Percentiles rank a stretch among this genome's conserved stretches.
These are phyloP conservation scores for Thermophis baileyi DNA, from an alignment of 2,113 vertebrate species.

Conservation along the genomic window DNA sequence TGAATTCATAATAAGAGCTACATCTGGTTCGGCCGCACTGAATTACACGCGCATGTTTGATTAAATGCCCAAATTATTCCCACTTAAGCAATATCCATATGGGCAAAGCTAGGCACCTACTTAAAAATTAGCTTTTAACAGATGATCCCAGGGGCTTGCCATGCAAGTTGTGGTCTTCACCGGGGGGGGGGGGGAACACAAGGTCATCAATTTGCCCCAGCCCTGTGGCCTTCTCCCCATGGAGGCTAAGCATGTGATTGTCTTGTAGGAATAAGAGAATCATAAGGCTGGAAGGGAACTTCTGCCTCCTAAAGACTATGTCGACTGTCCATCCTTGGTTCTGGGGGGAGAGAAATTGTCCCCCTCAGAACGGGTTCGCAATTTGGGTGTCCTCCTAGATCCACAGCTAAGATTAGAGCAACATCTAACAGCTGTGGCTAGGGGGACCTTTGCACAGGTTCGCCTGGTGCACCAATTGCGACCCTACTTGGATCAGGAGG, in stretches of 20 bases:
- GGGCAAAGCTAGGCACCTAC: constrained; percentile 56
- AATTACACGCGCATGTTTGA: constrained; percentile 52
- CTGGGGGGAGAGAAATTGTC: too few species aligned
- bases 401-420: too few species aligned
- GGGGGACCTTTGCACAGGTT: too few species aligned
- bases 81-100: constrained; percentile 61
- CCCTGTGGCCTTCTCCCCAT: constrained; percentile 33
- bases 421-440: too few species aligned
- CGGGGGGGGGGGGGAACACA: constrained; percentile 42
- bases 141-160: constrained; percentile 56
- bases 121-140: constrained; percentile 63
- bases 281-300: too few species aligned
- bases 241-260: constrained; percentile 30
- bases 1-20: constrained; percentile 58
- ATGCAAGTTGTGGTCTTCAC: constrained; percentile 38
- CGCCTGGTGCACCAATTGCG: too few species aligned
- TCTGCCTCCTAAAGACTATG: too few species aligned
- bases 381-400: too few species aligned
- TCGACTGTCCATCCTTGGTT: too few species aligned
- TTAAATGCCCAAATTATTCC: constrained; percentile 66
- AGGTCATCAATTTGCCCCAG: constrained; percentile 48
- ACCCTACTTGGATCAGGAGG: too few species aligned
- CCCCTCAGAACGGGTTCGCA: too few species aligned
- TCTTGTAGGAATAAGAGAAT: constrained; percentile 4
- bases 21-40: constrained; percentile 34